Base-by-base conservation (phyloP, 2,113 vertebrate species). In the Ciconia stormi region DNA sequence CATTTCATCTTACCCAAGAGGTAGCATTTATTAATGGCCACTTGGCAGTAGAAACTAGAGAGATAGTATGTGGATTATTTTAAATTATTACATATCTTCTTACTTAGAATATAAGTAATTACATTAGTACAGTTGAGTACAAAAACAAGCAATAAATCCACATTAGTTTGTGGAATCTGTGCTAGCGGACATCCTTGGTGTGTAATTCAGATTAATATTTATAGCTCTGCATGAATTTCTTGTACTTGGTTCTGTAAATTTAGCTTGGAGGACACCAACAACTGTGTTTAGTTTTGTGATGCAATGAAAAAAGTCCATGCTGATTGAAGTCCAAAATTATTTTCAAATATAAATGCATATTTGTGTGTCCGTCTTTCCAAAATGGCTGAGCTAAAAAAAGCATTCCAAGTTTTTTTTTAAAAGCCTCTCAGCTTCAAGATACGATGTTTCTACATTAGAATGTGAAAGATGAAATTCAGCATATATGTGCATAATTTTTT, bases 111-210 rank as follows among this genome's bases (percentile, higher is more conserved):
- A 30, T 89, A 95, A 89, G 87, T 97, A 98, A 98, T 97, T 98
- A 72, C 87, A 93, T 97, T 95, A 96, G 76, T 95, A 84, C 32
- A 84, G 61, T 46, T 97, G 86, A 96, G 92, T 97, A 95, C 85
- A 96, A 96, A 96, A 97, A 87, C 53, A 90, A 78, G 81, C 73
- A 94, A 92, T 98, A 98, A 97, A 97, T 98, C 80, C 86, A 96
- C 82, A 97, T 97, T 97, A 98, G 82, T 93, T 93, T 95, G 90
- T 96, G 94, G 96, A 97, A 96, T 95, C 89, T 96, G 63, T 95
- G 93, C 95, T 88, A 94, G 81, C 10, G 3, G 93, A 76, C 95
- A 96, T 98, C 97, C 78, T 95, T 97, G 90, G 53, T 94, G 89
- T 90, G 72, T 87, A 89, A 69, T 47, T 96, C 93, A 95, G 76